Percentiles rank a stretch among this genome's conserved stretches.
Conservation (phyloP, 2,888 invertebrate genomes). For the Lysandra coridon region DNA sequence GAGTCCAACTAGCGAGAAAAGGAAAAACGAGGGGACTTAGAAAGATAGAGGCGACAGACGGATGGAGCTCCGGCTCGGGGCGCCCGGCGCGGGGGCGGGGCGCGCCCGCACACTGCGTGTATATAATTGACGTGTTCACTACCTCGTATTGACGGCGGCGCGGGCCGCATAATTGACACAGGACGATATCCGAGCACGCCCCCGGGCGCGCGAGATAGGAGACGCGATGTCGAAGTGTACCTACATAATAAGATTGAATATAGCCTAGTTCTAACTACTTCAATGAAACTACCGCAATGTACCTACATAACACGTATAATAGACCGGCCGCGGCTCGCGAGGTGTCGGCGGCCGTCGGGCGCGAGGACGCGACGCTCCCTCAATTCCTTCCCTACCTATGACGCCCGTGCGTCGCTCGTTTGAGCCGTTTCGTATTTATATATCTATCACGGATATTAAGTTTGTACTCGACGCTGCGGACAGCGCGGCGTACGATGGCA, state of each 20-base stretch:
- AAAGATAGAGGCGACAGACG: constrained; percentile 35
- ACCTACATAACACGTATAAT: constrained; percentile 72
- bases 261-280: constrained; percentile 69
- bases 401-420: constrained; percentile 63
- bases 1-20: constrained; percentile 44
- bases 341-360: constrained; percentile 56
- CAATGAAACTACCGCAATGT: constrained; percentile 67
- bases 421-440: constrained; percentile 65
- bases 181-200: constrained; percentile 72
- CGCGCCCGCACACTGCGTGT: constrained; percentile 40
- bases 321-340: constrained; percentile 59
- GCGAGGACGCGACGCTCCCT: constrained; percentile 47
- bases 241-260: constrained; percentile 71
- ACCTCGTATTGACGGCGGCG: constrained; percentile 59
- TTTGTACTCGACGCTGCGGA: constrained; percentile 69
- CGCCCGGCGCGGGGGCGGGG: constrained; percentile 3
- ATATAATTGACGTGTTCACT: constrained; percentile 75
- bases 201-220: constrained; percentile 66
- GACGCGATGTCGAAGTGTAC: constrained; percentile 67
- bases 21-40: constrained; percentile 39
- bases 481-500: constrained; percentile 57
- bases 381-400: constrained; percentile 73
- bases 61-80: constrained; percentile 51
- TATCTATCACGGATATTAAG: constrained; percentile 62
- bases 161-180: constrained; percentile 69